Percentiles rank a stretch among this genome's conserved stretches.
These are phyloP conservation scores for Platorchestia sp. DNA, from an alignment of 1,140 invertebrate genomes.

Conservation along the genomic window DNA sequence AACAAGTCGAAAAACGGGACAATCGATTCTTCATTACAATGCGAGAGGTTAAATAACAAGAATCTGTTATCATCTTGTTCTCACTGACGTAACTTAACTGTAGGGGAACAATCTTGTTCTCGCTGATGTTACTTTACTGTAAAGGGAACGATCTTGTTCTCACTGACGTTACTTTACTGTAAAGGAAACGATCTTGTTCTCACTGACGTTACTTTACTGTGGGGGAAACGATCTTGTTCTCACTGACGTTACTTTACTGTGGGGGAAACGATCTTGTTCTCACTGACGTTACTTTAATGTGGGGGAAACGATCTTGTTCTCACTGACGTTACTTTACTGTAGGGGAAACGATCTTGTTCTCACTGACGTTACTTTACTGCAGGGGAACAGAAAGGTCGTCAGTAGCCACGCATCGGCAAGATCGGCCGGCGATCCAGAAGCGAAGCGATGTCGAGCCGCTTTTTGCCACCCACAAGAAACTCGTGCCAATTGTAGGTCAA, in stretches of 20 bases:
- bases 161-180: neutral
- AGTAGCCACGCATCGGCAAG: neutral
- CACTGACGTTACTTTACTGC: neutral
- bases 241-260: neutral
- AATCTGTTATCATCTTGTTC: neutral
- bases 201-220: neutral
- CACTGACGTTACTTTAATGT: neutral
- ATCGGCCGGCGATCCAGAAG: neutral
- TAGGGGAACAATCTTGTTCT: neutral
- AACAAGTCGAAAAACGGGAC: neutral
- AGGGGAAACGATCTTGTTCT: neutral
- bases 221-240: neutral
- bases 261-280: neutral
- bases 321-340: neutral
- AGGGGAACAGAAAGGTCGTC: neutral
- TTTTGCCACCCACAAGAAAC: constrained; percentile 1
- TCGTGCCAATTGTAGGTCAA: constrained; percentile 37
- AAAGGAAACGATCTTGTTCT: neutral
- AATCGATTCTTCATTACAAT: neutral
- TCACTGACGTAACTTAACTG: neutral
- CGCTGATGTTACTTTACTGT: no score
- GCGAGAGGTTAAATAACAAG: no score
- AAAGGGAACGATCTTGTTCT: neutral
- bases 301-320: neutral
- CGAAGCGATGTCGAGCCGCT: constrained; percentile 15